phyloP scores from a whole-genome alignment of 2,888 invertebrate species.

The Chaitophorus viminalis region DNA sequence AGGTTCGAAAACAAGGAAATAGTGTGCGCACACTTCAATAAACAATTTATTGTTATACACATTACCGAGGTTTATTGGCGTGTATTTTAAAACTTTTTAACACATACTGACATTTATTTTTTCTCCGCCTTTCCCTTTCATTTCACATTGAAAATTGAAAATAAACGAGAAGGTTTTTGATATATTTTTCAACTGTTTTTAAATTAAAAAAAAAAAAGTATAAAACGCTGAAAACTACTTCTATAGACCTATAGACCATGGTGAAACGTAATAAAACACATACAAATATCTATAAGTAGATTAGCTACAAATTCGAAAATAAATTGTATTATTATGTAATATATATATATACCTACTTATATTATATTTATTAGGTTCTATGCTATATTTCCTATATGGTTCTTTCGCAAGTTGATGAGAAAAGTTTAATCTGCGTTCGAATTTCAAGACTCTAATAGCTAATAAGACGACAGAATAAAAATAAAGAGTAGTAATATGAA shows the following conservation, averaged over 20 bases:
- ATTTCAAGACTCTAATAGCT: background rate
- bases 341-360: background rate
- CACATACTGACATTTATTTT: background rate
- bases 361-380: background rate
- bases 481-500: background rate
- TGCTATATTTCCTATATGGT: background rate
- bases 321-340: background rate
- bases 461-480: background rate
- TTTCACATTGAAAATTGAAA: background rate
- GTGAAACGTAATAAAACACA: background rate
- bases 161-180: background rate
- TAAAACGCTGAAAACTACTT: too few species aligned
- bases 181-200: conserved; percentile 2
- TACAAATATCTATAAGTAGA: background rate
- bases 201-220: background rate
- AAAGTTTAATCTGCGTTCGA: background rate
- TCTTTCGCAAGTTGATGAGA: background rate
- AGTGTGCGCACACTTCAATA: conserved; percentile 5
- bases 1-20: conserved; percentile 8
- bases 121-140: background rate
- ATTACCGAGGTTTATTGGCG: conserved; percentile 11
- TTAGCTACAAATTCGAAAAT: background rate
- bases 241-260: background rate
- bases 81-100: conserved; percentile 27
- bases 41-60: conserved; percentile 11